Evolutionary conservation across 2,797 vertebrate genomes (phyloP).

Genomic region (Chrysocyon brachyurus): DNA sequence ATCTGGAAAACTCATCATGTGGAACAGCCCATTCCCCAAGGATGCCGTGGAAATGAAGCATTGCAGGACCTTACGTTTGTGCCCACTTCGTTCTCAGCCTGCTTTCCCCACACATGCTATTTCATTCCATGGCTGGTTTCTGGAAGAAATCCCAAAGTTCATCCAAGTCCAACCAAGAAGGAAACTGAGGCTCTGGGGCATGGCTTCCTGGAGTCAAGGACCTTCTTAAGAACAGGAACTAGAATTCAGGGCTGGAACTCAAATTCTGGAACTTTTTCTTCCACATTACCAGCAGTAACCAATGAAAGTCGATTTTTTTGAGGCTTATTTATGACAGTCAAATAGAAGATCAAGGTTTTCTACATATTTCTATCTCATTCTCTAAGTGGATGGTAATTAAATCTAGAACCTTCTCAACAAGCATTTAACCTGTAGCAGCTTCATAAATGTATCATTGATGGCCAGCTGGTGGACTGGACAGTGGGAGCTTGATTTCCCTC

Average conservation of each 20-base stretch:
- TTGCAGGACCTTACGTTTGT: accelerated
- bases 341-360: conserved; percentile 15
- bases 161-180: background rate
- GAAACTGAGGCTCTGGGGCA: background rate
- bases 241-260: background rate
- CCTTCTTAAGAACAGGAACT: background rate
- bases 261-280: background rate
- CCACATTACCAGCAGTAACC: background rate
- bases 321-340: background rate
- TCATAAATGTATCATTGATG: background rate
- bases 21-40: conserved; percentile 57
- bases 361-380: background rate
- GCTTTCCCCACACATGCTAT: background rate
- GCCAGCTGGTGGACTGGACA: accelerated
- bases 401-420: conserved; percentile 17
- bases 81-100: background rate
- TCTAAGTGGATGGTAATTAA: background rate
- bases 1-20: conserved; percentile 63
- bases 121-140: background rate
- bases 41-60: background rate
- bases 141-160: background rate
- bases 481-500: background rate
- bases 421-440: background rate
- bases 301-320: background rate
- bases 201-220: background rate